A percentile compares a stretch with the other conserved stretches of the same genome.
phyloP scores from a whole-genome alignment of 2,797 vertebrate species.

The Clamator glandarius region DNA sequence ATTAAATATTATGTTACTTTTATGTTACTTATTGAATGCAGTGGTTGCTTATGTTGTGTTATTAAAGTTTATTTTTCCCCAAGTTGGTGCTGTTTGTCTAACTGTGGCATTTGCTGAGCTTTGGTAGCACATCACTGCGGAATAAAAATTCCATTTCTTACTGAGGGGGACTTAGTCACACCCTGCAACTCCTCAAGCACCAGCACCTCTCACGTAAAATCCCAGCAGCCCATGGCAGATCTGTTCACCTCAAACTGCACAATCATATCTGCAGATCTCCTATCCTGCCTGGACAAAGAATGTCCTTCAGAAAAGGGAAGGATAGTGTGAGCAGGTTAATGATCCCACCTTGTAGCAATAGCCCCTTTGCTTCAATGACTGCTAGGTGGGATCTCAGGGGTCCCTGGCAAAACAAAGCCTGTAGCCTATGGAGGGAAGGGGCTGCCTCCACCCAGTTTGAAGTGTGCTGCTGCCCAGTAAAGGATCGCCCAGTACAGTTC shows the following conservation, averaged over 20 bases:
- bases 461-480: neutral
- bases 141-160: neutral
- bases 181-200: neutral
- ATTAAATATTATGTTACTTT: neutral
- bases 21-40: neutral
- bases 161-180: neutral
- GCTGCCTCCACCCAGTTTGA: neutral
- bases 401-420: too few species aligned
- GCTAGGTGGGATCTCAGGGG: neutral
- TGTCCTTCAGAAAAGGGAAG: neutral
- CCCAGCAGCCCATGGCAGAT: neutral
- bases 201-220: neutral
- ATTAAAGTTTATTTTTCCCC: neutral
- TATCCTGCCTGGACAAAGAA: neutral
- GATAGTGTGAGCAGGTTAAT: rapidly evolving
- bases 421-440: rapidly evolving
- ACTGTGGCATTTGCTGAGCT: neutral
- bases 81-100: neutral
- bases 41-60: neutral
- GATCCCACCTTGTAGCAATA: neutral
- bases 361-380: too few species aligned
- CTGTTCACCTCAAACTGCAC: neutral
- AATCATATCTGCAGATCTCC: neutral
- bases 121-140: neutral
- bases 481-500: neutral